Evolutionary conservation across 1,140 invertebrate genomes (phyloP).

Genomic region (Tribolium madens): DNA sequence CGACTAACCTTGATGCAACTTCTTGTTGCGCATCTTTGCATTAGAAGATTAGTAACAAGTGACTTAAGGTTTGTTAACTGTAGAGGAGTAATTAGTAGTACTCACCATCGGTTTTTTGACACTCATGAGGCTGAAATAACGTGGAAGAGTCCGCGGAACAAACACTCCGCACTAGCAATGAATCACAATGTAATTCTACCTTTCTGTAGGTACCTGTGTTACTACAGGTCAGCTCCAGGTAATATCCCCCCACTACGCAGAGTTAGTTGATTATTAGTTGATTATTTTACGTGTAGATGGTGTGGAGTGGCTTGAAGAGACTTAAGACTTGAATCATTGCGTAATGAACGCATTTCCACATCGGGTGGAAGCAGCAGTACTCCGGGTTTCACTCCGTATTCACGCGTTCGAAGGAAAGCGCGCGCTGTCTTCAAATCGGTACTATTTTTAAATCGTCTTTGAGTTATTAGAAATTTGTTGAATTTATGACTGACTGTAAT

Average conservation of each 20-base stretch:
- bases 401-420: slow-evolving; percentile 26
- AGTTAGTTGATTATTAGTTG: slow-evolving; percentile 4
- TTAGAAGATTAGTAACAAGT: neutral
- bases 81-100: neutral
- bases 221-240: neutral
- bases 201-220: slow-evolving; percentile 6
- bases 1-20: slow-evolving; percentile 35
- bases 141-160: neutral
- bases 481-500: slow-evolving; percentile 39
- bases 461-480: slow-evolving; percentile 9
- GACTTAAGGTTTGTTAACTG: neutral
- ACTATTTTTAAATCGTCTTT: neutral
- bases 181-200: slow-evolving; percentile 41
- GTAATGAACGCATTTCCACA: slow-evolving; percentile 43
- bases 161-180: slow-evolving; percentile 17
- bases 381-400: slow-evolving; percentile 14
- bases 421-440: slow-evolving; percentile 16
- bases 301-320: neutral
- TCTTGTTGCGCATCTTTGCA: slow-evolving; percentile 30
- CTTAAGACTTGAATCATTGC: slow-evolving; percentile 23
- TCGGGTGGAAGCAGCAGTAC: neutral
- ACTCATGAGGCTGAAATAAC: neutral
- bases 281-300: neutral
- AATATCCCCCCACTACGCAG: neutral
- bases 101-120: neutral